Evolutionary conservation across 2,113 vertebrate genomes (phyloP), one percentile per base, ranked within the genome.

Genomic region (Silurus meridionalis): DNA sequence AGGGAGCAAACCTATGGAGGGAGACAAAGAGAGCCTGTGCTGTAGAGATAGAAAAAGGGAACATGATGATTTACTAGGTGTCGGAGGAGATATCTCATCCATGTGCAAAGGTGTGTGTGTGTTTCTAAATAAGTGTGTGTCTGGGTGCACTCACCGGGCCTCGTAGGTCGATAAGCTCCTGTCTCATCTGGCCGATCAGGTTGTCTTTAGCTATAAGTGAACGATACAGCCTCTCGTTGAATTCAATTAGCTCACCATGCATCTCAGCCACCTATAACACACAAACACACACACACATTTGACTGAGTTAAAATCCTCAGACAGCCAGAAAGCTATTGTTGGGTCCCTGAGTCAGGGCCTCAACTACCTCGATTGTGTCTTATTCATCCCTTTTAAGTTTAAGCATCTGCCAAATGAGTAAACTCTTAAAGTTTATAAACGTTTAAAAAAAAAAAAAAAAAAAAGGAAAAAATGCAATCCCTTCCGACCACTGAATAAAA

Each of bases 231-330:
- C 96, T 96, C 91, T 99, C 98, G 55, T 99, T 99, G 94, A 99
- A 99, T 92, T 99, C 97, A 0, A 99, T 99, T 92, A 99, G 93
- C 92, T 99, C 98, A 0, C 98, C 98, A 0, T 99, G 98, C 98
- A 99, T 99, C 95, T 99, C 98, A 0, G 98, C 98, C 86, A 99
- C 98, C 98, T 99, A 93, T 8, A 82, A 89, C 60, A 87, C 6
- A 88, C 55, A n/a, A 1, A 37, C 37, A 79, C 61, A 85, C 79
- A 87, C 52, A 69, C 63, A 46, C 23, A 75, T 46, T 46, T 13
- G 28, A 37, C 66, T 13, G 0, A 37, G 25, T 58, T 60, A 17
- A 58, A 60, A 80, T 46, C 8, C 8, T 7, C 1, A 37, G 8
- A 19, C 1, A 37, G 55, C 8, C 55, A 58, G n/a, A 58, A 15